Base-by-base conservation (phyloP, 2,888 invertebrate genomes). In the Liodrosophila aerea region DNA sequence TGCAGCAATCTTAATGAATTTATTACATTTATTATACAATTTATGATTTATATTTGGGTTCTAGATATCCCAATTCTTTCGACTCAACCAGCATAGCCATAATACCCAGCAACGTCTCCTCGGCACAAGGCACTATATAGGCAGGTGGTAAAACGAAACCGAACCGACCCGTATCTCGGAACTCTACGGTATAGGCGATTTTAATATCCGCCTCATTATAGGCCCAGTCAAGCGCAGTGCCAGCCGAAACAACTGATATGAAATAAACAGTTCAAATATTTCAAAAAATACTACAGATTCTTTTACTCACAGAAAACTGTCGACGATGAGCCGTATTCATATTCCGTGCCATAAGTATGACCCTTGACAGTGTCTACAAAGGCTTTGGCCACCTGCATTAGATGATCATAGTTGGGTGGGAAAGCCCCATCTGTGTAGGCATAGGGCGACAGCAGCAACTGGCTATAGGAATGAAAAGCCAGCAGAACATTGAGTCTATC, bases 81-180 rank as follows among this genome's bases (percentile, higher is more conserved):
- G 90, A 36, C 92, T 87, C 54, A 88, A 57, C 61, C 7, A 87
- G 18, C 4, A 86, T 29, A 0, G 78, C 90, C 0, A 89, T 52
- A 0, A 93, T 65, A 0, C 93, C 92, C 16, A 89, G 87, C 29
- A 93, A 58, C 0, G 92, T 91, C 87, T 94, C 94, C 46, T 91
- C 80, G 43, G 92, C 92, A 5, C 92, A 91, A 4, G 93, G 92
- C n/a, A 92, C 76, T 47, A 95, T 95, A 73, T 93, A 91, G 0
- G 90, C 87, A 0, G 92, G 85, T 0, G 95, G 95, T 0, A 95
- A 89, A 0, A 94, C 87, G 83, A 94, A 94, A 0, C 95, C 95
- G 74, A 92, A 92, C 0, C 86, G 75, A 0, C 95, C 95, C 0
- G 88, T 91, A 86, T 95, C 95, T 8, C 95, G 90, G 0, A 94